These are phyloP conservation scores for Dryobotodes eremita DNA, from an alignment of 2,888 invertebrate genomes.

Conservation along the genomic window DNA sequence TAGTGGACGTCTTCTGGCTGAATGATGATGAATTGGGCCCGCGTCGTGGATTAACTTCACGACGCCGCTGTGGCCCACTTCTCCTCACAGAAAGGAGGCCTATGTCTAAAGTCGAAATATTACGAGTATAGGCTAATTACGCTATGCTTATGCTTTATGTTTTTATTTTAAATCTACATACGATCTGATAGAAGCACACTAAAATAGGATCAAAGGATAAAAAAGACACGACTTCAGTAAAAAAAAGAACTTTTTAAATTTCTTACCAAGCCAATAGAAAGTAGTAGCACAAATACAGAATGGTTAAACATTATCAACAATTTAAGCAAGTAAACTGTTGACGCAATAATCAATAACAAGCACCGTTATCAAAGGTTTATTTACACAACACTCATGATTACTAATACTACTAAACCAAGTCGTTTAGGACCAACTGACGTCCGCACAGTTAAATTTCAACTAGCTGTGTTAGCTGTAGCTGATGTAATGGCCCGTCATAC, in stretches of 20 bases:
- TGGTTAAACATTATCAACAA: slow-evolving; percentile 46
- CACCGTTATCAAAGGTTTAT: slow-evolving; percentile 14
- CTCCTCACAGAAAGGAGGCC: too few relatives aligned
- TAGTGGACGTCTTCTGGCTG: too few relatives aligned
- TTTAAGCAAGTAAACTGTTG: slow-evolving; percentile 25
- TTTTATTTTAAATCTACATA: not conserved
- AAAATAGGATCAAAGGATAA: not conserved
- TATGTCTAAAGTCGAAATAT: not conserved
- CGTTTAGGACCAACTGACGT: not conserved
- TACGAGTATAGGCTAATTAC: not conserved
- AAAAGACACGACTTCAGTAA: not conserved
- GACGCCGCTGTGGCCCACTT: too few relatives aligned
- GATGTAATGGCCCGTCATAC: not conserved
- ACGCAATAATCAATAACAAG: slow-evolving; percentile 31
- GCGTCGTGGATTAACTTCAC: not conserved
- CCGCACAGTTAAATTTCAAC: not conserved
- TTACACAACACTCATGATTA: slow-evolving; percentile 43
- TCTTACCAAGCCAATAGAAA: slow-evolving; percentile 45
- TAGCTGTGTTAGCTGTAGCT: not conserved
- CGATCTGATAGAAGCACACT: not conserved
- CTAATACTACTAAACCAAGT: not conserved
- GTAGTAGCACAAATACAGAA: slow-evolving; percentile 12
- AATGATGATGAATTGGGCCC: not conserved
- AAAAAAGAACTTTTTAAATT: not conserved
- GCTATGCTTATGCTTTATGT: too few relatives aligned